Percentiles rank a stretch among this genome's conserved stretches.
phyloP scores from a whole-genome alignment of 2,113 vertebrate species.

The Aramus guarauna region DNA sequence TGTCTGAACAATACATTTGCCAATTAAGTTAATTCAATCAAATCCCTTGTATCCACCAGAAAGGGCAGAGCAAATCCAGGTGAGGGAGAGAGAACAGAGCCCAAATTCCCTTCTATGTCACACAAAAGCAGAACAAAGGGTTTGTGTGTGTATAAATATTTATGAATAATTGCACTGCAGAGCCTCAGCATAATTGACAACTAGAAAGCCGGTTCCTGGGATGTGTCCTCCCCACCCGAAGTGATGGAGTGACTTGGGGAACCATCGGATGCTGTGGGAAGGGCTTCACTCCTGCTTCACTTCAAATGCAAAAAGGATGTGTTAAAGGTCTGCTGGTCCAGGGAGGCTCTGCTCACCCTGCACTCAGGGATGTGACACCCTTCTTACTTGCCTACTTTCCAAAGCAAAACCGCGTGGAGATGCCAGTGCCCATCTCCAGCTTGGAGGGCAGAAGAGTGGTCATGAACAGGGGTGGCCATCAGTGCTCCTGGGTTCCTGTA shows the following conservation, averaged over 20 bases:
- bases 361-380: accelerated
- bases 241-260: not conserved
- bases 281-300: not conserved
- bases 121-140: constrained; percentile 14
- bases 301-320: not conserved
- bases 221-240: not conserved
- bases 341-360: not conserved
- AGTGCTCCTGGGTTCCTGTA: not conserved
- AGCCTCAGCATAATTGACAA: not conserved
- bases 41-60: constrained; percentile 49
- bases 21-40: constrained; percentile 67
- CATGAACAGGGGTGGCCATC: not conserved
- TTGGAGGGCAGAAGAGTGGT: not conserved
- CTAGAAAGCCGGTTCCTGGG: accelerated
- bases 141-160: not conserved
- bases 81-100: constrained; percentile 35
- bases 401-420: not conserved
- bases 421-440: not conserved
- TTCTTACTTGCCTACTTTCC: not conserved
- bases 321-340: not conserved
- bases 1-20: constrained; percentile 57
- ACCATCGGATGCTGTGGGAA: not conserved
- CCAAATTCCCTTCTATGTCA: not conserved
- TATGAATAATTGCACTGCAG: not conserved
- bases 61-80: constrained; percentile 61